Base-by-base conservation (phyloP, 2,113 vertebrate species). In the Istiophorus platypterus region DNA sequence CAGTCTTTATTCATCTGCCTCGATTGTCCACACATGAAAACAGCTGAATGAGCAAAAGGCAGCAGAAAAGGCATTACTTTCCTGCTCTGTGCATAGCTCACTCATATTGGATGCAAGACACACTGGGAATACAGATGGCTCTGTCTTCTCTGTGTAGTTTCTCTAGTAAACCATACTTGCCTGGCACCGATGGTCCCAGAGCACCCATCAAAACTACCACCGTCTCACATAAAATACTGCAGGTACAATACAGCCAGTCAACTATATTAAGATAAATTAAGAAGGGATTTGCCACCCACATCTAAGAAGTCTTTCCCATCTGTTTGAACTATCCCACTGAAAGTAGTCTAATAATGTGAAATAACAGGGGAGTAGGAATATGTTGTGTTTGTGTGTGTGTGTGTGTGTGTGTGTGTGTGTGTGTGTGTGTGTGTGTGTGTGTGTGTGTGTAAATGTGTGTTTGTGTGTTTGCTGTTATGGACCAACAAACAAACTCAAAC, bases 31-130 rank as follows among this genome's bases (percentile, higher is more conserved):
- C 63, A 78, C 18, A 22, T 62, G 66, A 81, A 85, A 91, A 88
- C 45, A 78, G 89, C 80, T 89, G 90, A 90, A 81, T 3, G 34
- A 58, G 82, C 78, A 83, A 82, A 85, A 82, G 42, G 63, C 67
- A 52, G 64, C 14, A 1, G 34, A 62, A 54, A 62, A 83, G 49
- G 3, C 71, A 83, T 81, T 63, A 58, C 52, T 58, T 67, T 52
- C 34, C 45, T 62, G 34, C 27, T 65, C 72, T 68, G 26, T 75
- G 67, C 22, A 45, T 24, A 58, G 71, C 80, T 80, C 63, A 67
- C 51, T 84, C 69, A 66, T 65, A 77, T 37, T 73, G 72, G 69
- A 69, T 41, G 67, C 29, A 72, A 66, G 47, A 49, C 42, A 57
- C 70, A 77, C 6, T 27, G 59, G 71, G 58, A 73, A 80, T 86